Evolutionary conservation across 1,140 invertebrate genomes (phyloP).

Genomic region (Drosophila mayri): DNA sequence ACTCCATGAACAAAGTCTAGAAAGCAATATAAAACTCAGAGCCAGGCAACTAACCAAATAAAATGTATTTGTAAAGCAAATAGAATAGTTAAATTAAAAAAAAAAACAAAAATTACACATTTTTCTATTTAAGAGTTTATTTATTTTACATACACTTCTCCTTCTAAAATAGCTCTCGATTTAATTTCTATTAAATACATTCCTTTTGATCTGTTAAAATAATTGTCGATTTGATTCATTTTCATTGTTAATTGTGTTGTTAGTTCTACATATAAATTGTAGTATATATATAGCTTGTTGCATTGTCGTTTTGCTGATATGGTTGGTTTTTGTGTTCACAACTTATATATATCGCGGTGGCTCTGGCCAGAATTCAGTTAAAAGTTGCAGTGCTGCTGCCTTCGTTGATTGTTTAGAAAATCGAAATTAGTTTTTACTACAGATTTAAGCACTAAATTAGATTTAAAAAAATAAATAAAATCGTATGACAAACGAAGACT

Average conservation of each 20-base stretch:
- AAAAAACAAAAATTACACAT: not conserved
- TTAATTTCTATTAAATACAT: conserved; percentile 51
- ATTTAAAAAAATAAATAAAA: conserved; percentile 46
- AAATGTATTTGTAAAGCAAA: conserved; percentile 2
- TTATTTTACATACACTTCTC: conserved; percentile 37
- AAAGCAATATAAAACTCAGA: conserved; percentile 51
- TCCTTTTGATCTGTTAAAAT: conserved; percentile 36
- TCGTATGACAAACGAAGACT: conserved; percentile 23
- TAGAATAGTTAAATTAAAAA: conserved; percentile 13
- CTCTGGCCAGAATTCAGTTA: conserved; percentile 47
- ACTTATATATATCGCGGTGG: conserved; percentile 20
- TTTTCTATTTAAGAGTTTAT: conserved; percentile 42
- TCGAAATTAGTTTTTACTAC: conserved; percentile 31
- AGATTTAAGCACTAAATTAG: conserved; percentile 32
- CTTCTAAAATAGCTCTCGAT: conserved; percentile 36
- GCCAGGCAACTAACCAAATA: conserved; percentile 27
- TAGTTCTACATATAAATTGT: conserved; percentile 36
- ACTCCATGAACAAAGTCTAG: conserved; percentile 48
- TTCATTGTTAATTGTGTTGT: conserved; percentile 33
- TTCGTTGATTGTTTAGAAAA: conserved; percentile 30
- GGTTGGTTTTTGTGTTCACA: conserved; percentile 45
- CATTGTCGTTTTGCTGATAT: conserved; percentile 80
- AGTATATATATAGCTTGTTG: conserved; percentile 30
- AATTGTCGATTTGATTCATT: conserved; percentile 49
- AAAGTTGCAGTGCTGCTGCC: conserved; percentile 16